Base-by-base conservation (phyloP, 2,113 vertebrate genomes). In the Periophthalmodon schlosseri region DNA sequence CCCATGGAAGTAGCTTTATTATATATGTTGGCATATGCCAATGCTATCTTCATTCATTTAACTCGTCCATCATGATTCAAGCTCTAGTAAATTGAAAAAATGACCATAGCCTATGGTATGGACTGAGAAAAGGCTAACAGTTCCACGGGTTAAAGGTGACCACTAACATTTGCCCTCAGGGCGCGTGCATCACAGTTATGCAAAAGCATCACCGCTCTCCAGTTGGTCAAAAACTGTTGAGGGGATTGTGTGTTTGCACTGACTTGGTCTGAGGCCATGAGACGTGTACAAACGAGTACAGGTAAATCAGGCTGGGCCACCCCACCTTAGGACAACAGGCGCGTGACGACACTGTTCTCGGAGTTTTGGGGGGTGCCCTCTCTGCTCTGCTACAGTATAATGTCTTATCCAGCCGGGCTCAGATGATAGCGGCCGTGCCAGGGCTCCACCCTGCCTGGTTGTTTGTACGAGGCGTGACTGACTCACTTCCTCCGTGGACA, bases 381-480 rank as follows among this genome's bases (percentile, higher is more conserved):
- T 16, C 18, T n/a, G 20, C 28, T 5, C 60, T 20, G 24, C 28
- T 63, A 20, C 20, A n/a, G 24, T 36, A 44, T 12, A 65, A 39
- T 65, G 34, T 34, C 63, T 36, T 60, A 60, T 60, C 34, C 16
- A 34, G 13, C 18, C 36, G 8, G 34, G 34, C 63, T 65, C 63
- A 44, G 34, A 65, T 36, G 61, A 39, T 21, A n/a, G 36, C 18
- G 1, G 34, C 63, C 9, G 34, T 39, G 63, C 63, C 63, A 65
- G 63, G 20, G 49, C 82, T 81, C 70, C 84, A 71, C 68, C 72
- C 71, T 69, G 70, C 14, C 16, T 10, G 6, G 49, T 54, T 77
- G 63, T 76, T 66, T 56, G 81, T 69, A 16, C 61, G 16, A 74
- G 75, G 84, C 75, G 79, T 84, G 82, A 73, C 82, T 72, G 79